Percentiles rank a stretch among this genome's conserved stretches.
Conservation (phyloP, 2,888 invertebrate species). For the Meloe dianella region DNA sequence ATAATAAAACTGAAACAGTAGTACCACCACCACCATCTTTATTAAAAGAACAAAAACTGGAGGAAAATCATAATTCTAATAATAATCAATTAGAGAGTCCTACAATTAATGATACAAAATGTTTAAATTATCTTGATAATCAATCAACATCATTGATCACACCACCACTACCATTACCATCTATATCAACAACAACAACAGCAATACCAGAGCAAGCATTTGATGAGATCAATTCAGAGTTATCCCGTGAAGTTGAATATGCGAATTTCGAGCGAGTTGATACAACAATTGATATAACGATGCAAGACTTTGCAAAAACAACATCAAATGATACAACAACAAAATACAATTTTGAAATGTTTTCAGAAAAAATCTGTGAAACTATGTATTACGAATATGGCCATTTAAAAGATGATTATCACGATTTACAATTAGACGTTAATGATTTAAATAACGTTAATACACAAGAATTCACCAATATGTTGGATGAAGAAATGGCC, state of each 20-base stretch:
- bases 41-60: slow-evolving; percentile 4
- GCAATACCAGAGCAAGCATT: slow-evolving; percentile 19
- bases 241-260: slow-evolving; percentile 54
- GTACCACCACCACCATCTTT: slow-evolving; percentile 16
- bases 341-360: slow-evolving; percentile 47
- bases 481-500: slow-evolving; percentile 62
- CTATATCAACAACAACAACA: slow-evolving; percentile 12
- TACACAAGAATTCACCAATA: slow-evolving; percentile 62
- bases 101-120: slow-evolving; percentile 31
- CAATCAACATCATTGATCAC: slow-evolving; percentile 35
- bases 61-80: slow-evolving; percentile 3
- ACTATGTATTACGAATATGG: slow-evolving; percentile 58
- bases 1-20: slow-evolving; percentile 31
- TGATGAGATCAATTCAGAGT: slow-evolving; percentile 41
- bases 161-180: slow-evolving; percentile 7
- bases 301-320: slow-evolving; percentile 34
- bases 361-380: slow-evolving; percentile 54
- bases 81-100: slow-evolving; percentile 2
- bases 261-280: slow-evolving; percentile 51
- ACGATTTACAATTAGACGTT: slow-evolving; percentile 56
- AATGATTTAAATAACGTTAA: slow-evolving; percentile 56
- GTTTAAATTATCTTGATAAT: slow-evolving; percentile 41
- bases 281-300: slow-evolving; percentile 30
- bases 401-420: slow-evolving; percentile 53
- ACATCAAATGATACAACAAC: neutral